Base-by-base conservation (phyloP, 2,888 invertebrate species). In the Plagodis dolabraria region DNA sequence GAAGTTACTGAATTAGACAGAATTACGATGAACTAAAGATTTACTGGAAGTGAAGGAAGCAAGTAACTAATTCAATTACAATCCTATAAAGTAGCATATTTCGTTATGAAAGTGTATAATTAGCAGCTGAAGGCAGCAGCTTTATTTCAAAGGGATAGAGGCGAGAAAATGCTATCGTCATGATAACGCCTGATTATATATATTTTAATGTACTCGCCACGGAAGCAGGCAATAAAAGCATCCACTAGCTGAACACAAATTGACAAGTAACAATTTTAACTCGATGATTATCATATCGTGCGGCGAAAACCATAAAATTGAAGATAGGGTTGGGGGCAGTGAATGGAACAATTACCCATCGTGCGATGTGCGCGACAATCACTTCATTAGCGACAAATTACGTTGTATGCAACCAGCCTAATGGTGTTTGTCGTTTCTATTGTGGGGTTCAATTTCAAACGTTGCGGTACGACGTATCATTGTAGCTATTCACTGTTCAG, bases 231-330 rank as follows among this genome's bases (percentile, higher is more conserved):
- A 74, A 80, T 81, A 77, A 80, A 77, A 66, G 66, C 63, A 67
- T 57, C 64, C 67, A 60, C 64, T 50, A 63, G 63, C 58, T 53
- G 71, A 67, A 69, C 69, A 75, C 80, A 82, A 86, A 84, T 85
- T 85, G 85, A 82, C 82, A 81, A 77, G 79, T 74, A 76, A 83
- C 83, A 83, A 84, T 75, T 85, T 83, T 80, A 79, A 78, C 77
- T 72, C 71, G 77, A 82, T 82, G 80, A 83, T 82, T 83, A 85
- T 82, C 77, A 67, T 69, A 72, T 69, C 62, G 56, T 57, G 70
- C 71, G 74, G 72, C 74, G 75, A 82, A 80, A 76, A 75, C 78
- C 80, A 83, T 85, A 81, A 82, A 82, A 81, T 79, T 76, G 76
- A 77, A 73, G 74, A 69, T 76, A 76, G 85, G 85, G 85, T 81